phyloP scores from a whole-genome alignment of 2,888 invertebrate species.

The Clostera curtula region DNA sequence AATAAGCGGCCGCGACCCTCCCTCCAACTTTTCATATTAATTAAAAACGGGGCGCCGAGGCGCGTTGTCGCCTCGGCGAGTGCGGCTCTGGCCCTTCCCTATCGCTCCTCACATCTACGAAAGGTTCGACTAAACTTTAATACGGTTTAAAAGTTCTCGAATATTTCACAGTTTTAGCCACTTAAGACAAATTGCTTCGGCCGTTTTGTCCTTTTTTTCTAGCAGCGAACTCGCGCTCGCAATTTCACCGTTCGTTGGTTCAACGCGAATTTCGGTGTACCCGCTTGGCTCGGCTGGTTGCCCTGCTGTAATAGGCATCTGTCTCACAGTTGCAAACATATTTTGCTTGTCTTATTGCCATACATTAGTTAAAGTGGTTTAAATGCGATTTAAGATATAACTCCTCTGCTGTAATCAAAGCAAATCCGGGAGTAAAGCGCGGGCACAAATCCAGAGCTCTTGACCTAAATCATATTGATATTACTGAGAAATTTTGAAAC shows the following conservation, averaged over 20 bases:
- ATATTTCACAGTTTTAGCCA: slow-evolving; percentile 64
- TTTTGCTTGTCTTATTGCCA: no score
- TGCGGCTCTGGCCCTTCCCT: slow-evolving; percentile 21
- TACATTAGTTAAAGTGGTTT: no score
- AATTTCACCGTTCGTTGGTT: slow-evolving; percentile 56
- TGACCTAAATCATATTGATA: no score
- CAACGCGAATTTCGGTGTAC: slow-evolving; percentile 23
- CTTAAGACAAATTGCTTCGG: slow-evolving; percentile 61
- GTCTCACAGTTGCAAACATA: no score
- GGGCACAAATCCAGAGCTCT: no score
- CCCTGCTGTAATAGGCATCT: no score
- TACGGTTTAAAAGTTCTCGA: slow-evolving; percentile 55
- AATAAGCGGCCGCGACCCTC: slow-evolving; percentile 29
- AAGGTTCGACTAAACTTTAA: slow-evolving; percentile 49
- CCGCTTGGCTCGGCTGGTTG: slow-evolving; percentile 11
- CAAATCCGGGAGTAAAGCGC: no score
- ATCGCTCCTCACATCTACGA: slow-evolving; percentile 38
- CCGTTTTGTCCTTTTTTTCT: slow-evolving; percentile 41
- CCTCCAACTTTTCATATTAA: slow-evolving; percentile 52
- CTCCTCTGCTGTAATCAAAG: no score
- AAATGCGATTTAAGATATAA: no score
- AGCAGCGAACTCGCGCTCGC: slow-evolving; percentile 26
- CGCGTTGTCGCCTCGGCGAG: slow-evolving; percentile 30
- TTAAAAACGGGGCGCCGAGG: slow-evolving; percentile 41
- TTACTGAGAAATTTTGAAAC: no score